Conservation (phyloP, 1,140 invertebrate species). For the Cheumatopsyche charites region DNA sequence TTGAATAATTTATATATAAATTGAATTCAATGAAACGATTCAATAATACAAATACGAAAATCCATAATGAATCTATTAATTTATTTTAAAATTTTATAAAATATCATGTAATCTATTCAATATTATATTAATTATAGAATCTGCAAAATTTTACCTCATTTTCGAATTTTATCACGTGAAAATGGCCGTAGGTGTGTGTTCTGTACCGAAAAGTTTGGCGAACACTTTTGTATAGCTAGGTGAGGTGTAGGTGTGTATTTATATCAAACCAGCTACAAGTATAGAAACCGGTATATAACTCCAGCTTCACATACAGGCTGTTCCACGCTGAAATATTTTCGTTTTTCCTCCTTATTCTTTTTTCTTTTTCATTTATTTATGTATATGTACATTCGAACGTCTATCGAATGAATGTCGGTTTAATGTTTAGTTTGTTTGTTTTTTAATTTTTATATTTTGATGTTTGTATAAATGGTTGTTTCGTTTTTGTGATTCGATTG, state of each 20-base stretch:
- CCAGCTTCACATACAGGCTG: slow-evolving; percentile 17
- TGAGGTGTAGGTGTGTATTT: slow-evolving; percentile 18
- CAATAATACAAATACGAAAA: too few species aligned
- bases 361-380: not conserved
- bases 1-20: too few species aligned
- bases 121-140: too few species aligned
- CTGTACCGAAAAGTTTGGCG: slow-evolving; percentile 15
- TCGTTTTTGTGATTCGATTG: too few species aligned
- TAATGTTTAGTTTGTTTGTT: not conserved
- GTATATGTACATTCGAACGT: not conserved
- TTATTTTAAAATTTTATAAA: too few species aligned
- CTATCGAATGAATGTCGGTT: not conserved
- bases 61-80: too few species aligned
- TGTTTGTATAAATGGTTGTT: too few species aligned
- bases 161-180: not conserved
- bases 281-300: slow-evolving; percentile 32
- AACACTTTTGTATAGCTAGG: slow-evolving; percentile 7
- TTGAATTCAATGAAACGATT: too few species aligned
- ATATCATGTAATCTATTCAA: too few species aligned
- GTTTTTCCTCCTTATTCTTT: too few species aligned
- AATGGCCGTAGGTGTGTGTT: not conserved
- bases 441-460: not conserved
- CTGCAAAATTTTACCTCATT: not conserved
- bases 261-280: slow-evolving; percentile 25
- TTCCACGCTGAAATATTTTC: not conserved